Evolutionary conservation across 1,140 invertebrate genomes (phyloP).

Genomic region (Hydropsyche tenuis): DNA sequence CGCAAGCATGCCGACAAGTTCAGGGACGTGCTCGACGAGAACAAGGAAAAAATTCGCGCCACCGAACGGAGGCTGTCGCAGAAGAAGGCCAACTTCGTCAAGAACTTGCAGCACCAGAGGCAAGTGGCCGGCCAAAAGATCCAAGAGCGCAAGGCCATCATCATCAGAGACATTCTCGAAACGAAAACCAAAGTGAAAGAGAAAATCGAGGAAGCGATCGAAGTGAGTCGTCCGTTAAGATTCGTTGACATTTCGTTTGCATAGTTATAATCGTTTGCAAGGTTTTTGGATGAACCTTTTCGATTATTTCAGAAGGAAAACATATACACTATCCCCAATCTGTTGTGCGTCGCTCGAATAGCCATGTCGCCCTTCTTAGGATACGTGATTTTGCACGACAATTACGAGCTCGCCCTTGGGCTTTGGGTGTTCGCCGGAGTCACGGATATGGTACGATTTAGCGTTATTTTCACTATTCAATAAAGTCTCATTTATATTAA

Average conservation of each 20-base stretch:
- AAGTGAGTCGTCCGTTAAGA: constrained; percentile 55
- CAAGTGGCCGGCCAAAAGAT: constrained; percentile 60
- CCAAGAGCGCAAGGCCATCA: constrained; percentile 66
- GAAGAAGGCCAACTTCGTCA: constrained; percentile 63
- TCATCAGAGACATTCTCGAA: constrained; percentile 72
- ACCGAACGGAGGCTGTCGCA: constrained; percentile 65
- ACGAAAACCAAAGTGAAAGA: constrained; percentile 70
- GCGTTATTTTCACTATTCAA: no score
- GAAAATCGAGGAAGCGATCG: constrained; percentile 72
- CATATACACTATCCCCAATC: constrained; percentile 92
- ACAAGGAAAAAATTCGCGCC: constrained; percentile 64
- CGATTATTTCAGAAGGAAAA: constrained; percentile 77
- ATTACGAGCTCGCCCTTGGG: constrained; percentile 76
- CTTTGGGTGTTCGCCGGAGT: constrained; percentile 80
- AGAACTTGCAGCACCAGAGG: constrained; percentile 66
- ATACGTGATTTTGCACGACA: constrained; percentile 79
- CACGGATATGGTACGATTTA: constrained; percentile 78
- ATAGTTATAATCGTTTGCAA: no score
- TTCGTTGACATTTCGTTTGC: no score
- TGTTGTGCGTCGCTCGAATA: constrained; percentile 85
- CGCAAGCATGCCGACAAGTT: neutral
- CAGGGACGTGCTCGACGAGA: constrained; percentile 61
- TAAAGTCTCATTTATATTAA: no score
- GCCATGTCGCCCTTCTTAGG: constrained; percentile 84
- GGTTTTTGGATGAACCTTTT: no score